phyloP scores from a whole-genome alignment of 2,797 vertebrate genomes.

The Hozukius guyotensis region DNA sequence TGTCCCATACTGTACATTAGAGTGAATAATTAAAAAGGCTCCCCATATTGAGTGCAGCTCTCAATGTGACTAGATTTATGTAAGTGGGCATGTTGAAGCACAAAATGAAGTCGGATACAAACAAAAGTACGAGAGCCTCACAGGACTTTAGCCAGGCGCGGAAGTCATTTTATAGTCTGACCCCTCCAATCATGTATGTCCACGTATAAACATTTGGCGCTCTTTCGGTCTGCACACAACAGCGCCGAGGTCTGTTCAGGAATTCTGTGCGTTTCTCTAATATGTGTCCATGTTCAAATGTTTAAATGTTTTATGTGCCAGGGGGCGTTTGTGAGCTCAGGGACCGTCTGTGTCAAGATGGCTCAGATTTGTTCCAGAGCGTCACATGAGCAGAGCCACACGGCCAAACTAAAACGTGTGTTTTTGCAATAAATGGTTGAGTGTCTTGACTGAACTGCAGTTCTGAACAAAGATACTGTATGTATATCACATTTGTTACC shows the following conservation, averaged over 20 bases:
- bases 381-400: neutral
- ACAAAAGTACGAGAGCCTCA: neutral
- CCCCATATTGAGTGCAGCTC: conserved; percentile 1
- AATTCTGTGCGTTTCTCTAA: neutral
- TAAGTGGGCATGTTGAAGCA: neutral
- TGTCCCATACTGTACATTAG: conserved; percentile 38
- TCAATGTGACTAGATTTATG: conserved; percentile 18
- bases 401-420: neutral
- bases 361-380: neutral
- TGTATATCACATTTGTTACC: neutral
- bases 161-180: neutral
- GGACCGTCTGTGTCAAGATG: neutral
- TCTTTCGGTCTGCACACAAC: neutral
- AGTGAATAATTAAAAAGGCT: conserved; percentile 53
- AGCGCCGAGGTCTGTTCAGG: neutral
- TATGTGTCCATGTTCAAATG: neutral
- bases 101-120: neutral
- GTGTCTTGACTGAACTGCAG: neutral
- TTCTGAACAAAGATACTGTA: neutral
- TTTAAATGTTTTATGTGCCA: no score
- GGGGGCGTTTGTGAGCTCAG: neutral
- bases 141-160: neutral
- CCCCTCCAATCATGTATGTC: neutral
- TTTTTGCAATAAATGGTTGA: neutral
- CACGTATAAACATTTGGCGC: neutral